A percentile compares a stretch with the other conserved stretches of the same genome.
phyloP scores from a whole-genome alignment of 2,888 invertebrate species.

The Coecobrya sp. region DNA sequence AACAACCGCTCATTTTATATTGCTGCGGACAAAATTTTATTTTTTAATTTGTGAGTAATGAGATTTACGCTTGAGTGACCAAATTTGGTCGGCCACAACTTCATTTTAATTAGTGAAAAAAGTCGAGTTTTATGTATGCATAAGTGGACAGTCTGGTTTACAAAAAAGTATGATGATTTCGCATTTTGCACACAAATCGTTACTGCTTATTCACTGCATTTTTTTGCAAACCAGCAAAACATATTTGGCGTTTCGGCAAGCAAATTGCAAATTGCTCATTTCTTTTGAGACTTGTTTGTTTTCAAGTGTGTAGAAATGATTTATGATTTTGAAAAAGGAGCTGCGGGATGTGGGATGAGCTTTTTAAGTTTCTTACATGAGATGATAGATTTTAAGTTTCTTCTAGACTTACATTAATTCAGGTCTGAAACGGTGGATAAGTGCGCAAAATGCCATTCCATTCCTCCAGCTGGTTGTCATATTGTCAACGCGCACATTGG shows the following conservation, averaged over 20 bases:
- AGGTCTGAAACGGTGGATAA: conserved; percentile 98
- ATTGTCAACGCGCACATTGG: conserved; percentile 96
- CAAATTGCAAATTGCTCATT: conserved; percentile 23
- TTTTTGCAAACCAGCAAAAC: conserved; percentile 33
- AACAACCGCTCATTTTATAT: too few relatives aligned
- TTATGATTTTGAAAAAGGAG: not conserved
- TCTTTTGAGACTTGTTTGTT: not conserved
- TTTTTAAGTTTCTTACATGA: conserved; percentile 92
- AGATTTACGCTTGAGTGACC: conserved; percentile 14
- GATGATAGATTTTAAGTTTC: too few relatives aligned
- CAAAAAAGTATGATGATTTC: not conserved
- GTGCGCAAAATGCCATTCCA: conserved; percentile 95
- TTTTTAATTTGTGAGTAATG: conserved; percentile 53
- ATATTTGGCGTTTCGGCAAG: not conserved
- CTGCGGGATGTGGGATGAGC: not conserved
- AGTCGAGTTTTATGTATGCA: not conserved
- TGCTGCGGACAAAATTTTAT: not conserved
- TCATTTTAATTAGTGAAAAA: conserved; percentile 61
- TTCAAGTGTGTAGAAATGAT: not conserved
- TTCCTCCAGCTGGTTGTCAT: conserved; percentile 99
- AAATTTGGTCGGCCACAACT: conserved; percentile 62
- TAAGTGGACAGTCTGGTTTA: conserved; percentile 53
- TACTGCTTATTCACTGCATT: not conserved
- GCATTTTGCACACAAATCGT: not conserved
- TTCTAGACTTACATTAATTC: too few relatives aligned